phyloP scores from a whole-genome alignment of 2,113 vertebrate species.

The Semnornis frantzii region DNA sequence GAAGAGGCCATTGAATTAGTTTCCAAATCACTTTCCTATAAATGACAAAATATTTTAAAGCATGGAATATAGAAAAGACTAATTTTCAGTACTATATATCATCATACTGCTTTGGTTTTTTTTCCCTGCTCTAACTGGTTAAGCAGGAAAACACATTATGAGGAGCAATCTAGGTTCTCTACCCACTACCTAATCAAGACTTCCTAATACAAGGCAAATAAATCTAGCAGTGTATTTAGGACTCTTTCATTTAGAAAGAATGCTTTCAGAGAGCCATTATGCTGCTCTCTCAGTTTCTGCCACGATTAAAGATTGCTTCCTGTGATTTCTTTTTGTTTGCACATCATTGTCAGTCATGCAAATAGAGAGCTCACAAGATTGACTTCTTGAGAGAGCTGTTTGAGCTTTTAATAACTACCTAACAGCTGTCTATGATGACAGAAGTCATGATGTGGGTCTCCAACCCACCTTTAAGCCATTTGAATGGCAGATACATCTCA shows the following conservation, averaged over 20 bases:
- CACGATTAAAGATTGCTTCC: neutral
- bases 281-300: neutral
- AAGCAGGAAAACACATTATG: neutral
- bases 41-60: neutral
- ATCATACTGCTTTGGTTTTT: neutral
- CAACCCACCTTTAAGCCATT: neutral
- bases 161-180: neutral
- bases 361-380: neutral
- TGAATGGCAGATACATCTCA: neutral
- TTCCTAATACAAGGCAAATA: neutral
- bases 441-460: neutral
- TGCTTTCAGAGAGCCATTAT: neutral
- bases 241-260: neutral
- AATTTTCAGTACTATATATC: neutral
- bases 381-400: neutral
- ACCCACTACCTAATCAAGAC: neutral
- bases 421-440: neutral
- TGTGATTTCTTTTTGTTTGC: neutral
- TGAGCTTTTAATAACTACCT: neutral
- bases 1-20: neutral
- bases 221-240: neutral
- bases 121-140: neutral
- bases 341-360: neutral
- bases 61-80: neutral
- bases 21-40: neutral